These are phyloP conservation scores for Galaxea fascicularis DNA, from an alignment of 92 coral and sea anemone species.

Conservation along the genomic window DNA sequence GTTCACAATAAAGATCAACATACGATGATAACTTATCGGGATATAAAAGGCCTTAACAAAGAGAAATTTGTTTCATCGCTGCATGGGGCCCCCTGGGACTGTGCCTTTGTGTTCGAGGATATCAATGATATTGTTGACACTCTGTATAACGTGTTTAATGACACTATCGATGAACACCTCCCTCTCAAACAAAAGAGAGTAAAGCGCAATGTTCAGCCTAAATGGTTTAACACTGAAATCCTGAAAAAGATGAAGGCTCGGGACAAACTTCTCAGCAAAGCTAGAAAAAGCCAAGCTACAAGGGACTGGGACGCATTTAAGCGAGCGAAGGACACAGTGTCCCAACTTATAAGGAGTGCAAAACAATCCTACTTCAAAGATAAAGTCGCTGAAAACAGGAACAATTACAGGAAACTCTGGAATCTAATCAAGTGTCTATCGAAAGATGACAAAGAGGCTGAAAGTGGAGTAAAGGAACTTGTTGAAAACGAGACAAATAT, in stretches of 20 bases:
- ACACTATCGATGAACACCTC: slow-evolving; percentile 51
- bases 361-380: slow-evolving; percentile 54
- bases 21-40: slow-evolving; percentile 14
- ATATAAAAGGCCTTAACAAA: slow-evolving; percentile 51
- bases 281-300: slow-evolving; percentile 5
- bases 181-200: slow-evolving; percentile 63
- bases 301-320: slow-evolving; percentile 52
- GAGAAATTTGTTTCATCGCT: slow-evolving; percentile 42
- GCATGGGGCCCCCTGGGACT: slow-evolving; percentile 58
- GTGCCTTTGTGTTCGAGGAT: slow-evolving; percentile 60
- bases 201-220: slow-evolving; percentile 18
- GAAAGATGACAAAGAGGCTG: slow-evolving; percentile 34
- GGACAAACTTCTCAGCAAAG: slow-evolving; percentile 1
- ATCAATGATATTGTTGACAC: slow-evolving; percentile 53
- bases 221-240: slow-evolving; percentile 1
- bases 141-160: slow-evolving; percentile 59
- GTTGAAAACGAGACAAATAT: slow-evolving; percentile 36
- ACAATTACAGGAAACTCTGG: slow-evolving; percentile 69
- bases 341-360: slow-evolving; percentile 52
- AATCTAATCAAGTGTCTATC: slow-evolving; percentile 64
- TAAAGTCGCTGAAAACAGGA: slow-evolving; percentile 46
- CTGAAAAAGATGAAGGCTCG: neutral
- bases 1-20: neutral
- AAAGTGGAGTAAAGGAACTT: slow-evolving; percentile 18
- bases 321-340: slow-evolving; percentile 51